These are phyloP conservation scores for Eupithecia subfuscata DNA, from an alignment of 2,888 invertebrate species.

Conservation along the genomic window DNA sequence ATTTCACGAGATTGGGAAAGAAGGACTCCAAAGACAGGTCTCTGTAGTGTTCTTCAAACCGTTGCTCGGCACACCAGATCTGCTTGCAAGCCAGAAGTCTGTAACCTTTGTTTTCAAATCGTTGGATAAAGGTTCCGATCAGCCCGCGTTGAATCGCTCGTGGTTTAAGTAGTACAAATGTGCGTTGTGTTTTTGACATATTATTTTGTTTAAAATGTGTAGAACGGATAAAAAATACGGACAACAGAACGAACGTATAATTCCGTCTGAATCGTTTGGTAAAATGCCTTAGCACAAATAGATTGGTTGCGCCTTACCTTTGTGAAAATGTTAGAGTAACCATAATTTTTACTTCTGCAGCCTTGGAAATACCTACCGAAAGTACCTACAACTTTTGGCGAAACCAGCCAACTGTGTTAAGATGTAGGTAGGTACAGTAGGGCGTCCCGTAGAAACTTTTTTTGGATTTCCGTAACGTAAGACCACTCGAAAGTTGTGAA, in stretches of 20 bases:
- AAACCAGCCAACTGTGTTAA: no score
- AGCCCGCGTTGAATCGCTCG: background rate
- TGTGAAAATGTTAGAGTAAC: background rate
- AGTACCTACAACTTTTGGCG: no score
- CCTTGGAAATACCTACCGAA: no score
- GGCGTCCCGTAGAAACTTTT: no score
- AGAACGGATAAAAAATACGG: background rate
- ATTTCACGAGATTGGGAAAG: background rate
- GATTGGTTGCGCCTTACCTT: background rate
- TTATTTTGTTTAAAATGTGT: background rate
- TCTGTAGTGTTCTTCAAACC: conserved; percentile 5
- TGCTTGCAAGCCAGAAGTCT: conserved; percentile 9
- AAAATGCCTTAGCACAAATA: background rate
- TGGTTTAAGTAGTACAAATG: conserved; percentile 4
- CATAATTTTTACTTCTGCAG: background rate
- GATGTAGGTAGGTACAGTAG: no score
- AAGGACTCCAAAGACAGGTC: background rate
- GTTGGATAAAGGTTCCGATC: conserved; percentile 10
- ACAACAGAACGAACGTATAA: background rate
- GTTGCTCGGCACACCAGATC: background rate
- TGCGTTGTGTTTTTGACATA: background rate
- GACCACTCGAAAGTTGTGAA: no score
- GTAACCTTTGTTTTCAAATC: conserved; percentile 7
- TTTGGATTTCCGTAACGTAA: no score
- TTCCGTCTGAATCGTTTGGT: background rate